Evolutionary conservation across 2,888 invertebrate genomes (phyloP).

Genomic region (Yponomeuta cagnagella): DNA sequence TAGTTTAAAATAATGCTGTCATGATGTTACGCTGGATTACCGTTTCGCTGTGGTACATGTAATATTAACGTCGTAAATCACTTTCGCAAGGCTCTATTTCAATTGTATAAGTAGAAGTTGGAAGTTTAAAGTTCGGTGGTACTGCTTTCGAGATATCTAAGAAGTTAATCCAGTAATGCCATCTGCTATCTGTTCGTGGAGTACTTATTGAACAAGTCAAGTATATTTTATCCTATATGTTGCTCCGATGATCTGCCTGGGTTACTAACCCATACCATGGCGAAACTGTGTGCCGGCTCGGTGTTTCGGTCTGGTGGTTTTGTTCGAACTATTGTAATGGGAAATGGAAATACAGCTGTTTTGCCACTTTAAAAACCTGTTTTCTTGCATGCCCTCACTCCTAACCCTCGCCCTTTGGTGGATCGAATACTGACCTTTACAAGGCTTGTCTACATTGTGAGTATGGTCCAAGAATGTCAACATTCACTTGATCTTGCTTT

Average conservation of each 20-base stretch:
- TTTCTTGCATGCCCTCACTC: conserved; percentile 68
- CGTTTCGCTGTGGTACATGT: conserved; percentile 20
- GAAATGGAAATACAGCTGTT: conserved; percentile 65
- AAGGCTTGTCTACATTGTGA: not conserved
- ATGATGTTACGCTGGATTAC: conserved; percentile 21
- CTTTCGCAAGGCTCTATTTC: too few species aligned
- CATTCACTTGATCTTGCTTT: not conserved
- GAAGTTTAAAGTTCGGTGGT: too few species aligned
- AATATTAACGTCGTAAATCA: not conserved
- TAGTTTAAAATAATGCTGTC: conserved; percentile 42
- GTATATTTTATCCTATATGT: conserved; percentile 15
- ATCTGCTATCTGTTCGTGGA: too few species aligned
- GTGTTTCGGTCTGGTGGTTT: conserved; percentile 5
- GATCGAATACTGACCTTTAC: not conserved
- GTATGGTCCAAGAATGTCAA: not conserved
- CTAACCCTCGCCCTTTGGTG: conserved; percentile 31
- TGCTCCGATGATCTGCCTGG: too few species aligned
- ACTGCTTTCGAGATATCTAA: too few species aligned
- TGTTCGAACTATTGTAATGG: conserved; percentile 45
- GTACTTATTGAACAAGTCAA: not conserved
- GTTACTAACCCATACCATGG: not conserved
- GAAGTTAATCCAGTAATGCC: too few species aligned
- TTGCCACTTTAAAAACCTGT: conserved; percentile 58
- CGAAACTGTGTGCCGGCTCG: not conserved
- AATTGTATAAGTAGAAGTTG: too few species aligned